Conservation (phyloP, 2,113 vertebrate species). For the Antigone vipio region DNA sequence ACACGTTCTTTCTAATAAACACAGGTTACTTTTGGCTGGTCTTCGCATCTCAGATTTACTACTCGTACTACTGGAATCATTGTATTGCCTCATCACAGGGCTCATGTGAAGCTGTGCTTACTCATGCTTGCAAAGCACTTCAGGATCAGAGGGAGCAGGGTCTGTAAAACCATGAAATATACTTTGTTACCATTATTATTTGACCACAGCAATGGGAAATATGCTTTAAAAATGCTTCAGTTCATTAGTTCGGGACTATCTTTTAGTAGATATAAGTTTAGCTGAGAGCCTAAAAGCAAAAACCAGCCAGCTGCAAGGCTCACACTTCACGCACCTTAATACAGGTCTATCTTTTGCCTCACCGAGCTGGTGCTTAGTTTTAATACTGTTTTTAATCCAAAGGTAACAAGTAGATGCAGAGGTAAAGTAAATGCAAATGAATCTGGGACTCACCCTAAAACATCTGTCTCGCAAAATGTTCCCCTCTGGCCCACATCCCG, state of each 20-base stretch:
- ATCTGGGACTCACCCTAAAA: background rate
- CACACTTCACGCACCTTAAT: background rate
- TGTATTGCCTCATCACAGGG: background rate
- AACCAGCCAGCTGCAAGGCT: background rate
- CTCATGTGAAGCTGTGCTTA: background rate
- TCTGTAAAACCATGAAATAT: slow-evolving; percentile 30
- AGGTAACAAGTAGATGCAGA: background rate
- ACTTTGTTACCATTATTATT: background rate
- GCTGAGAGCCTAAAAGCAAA: background rate
- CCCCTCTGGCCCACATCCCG: background rate
- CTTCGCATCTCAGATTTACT: background rate
- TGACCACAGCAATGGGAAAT: slow-evolving; percentile 21
- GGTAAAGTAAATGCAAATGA: slow-evolving; percentile 3
- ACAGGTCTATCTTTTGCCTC: background rate
- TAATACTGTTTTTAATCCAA: background rate
- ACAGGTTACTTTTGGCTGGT: background rate
- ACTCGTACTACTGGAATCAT: background rate
- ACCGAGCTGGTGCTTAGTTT: background rate
- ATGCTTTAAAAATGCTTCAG: background rate
- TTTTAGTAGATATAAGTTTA: background rate
- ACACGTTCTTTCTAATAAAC: background rate
- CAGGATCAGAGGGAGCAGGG: background rate
- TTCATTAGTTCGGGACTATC: background rate
- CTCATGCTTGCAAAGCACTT: slow-evolving; percentile 23
- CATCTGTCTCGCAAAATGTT: background rate